These are phyloP conservation scores for Caretta caretta DNA, from an alignment of 2,113 vertebrate species.

Conservation along the genomic window DNA sequence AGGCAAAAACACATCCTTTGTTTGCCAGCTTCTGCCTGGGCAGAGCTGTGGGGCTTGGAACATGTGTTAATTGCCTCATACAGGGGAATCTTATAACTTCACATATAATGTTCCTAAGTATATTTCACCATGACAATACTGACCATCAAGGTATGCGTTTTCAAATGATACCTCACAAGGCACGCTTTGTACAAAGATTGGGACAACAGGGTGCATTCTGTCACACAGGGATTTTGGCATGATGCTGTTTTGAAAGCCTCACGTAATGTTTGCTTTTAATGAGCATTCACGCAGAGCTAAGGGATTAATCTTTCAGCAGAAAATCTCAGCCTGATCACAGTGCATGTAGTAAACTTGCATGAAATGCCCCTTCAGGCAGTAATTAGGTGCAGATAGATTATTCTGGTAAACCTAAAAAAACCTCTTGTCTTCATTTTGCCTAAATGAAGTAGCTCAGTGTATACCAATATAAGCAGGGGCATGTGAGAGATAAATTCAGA, in stretches of 20 bases:
- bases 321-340: neutral
- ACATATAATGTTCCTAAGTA: too few relatives aligned
- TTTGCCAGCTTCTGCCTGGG: too few relatives aligned
- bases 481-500: neutral
- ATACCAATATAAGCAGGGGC: neutral
- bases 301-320: neutral
- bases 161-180: too few relatives aligned
- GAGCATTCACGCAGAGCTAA: neutral
- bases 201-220: too few relatives aligned
- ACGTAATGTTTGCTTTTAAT: neutral
- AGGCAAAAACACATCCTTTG: too few relatives aligned
- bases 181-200: too few relatives aligned
- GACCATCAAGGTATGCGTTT: too few relatives aligned
- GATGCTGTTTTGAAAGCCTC: neutral
- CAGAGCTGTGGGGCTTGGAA: too few relatives aligned
- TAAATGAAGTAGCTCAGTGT: neutral
- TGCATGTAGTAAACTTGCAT: neutral
- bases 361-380: neutral
- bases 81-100: too few relatives aligned
- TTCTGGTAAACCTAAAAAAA: slow-evolving; percentile 1
- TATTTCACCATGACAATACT: too few relatives aligned
- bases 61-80: too few relatives aligned
- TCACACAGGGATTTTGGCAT: neutral
- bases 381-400: neutral
- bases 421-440: neutral